Base-by-base conservation (phyloP, 2,888 invertebrate species). In the Limnephilus lunatus region DNA sequence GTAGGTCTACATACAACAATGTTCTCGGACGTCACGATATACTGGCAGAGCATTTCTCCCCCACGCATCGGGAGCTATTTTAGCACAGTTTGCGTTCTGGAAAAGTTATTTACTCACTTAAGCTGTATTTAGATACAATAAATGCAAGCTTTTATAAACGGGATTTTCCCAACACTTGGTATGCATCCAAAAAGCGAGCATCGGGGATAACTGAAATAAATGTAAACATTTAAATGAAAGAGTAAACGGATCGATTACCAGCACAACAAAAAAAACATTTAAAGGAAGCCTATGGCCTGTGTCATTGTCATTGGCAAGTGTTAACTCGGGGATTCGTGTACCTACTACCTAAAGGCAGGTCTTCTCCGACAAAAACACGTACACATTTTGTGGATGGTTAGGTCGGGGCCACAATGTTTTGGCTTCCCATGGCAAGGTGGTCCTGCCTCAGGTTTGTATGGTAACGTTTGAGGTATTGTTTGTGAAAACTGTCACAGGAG, bases 21-120 rank as follows among this genome's bases (percentile, higher is more conserved):
- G 80, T 39, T 86, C 30, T 39, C 81, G 86, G 86, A 85, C 86
- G 86, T 80, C 86, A 89, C 86, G 30, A 19, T 35, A 14, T 68
- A 90, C 80, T 90, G 92, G 90, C 90, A 86, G 53, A 68, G 82
- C 86, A 90, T 35, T 81, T 81, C 90, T 80, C 81, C 85, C 92
- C 91, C 92, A 92, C 92, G 91, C 91, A 86, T 89, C 15, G 81
- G 44, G n/a, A 48, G 87, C 90, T 92, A 92, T 92, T 92, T 92
- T 91, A n/a, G 92, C 80, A 48, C 80, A n/a, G 91, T 35, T 86
- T 86, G 91, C 90, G 89, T 86, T 91, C 92, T 92, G 92, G 92
- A 92, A 92, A 92, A 91, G 91, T 91, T 92, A 91, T 92, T 92
- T 92, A 91, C 89, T 91, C 90, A 92, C 68, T 81, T 35, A n/a